Evolutionary conservation across 2,888 invertebrate species (phyloP), one percentile per base, ranked within the genome.

Genomic region (Lottia scabra): DNA sequence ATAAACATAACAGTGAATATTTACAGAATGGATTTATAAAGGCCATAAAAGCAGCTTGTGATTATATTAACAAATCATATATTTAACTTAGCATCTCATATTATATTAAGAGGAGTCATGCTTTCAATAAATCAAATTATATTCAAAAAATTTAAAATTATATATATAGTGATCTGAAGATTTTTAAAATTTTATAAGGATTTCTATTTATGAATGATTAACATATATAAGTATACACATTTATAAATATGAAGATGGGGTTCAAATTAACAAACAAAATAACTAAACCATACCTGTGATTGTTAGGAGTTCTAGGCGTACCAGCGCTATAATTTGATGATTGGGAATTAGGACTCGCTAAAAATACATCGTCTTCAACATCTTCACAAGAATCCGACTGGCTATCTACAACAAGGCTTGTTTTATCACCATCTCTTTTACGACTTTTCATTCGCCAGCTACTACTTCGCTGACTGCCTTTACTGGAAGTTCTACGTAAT

Each of bases 361-460:
- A 71, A 63, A 85, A 83, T 8, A 85, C 85, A 64, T 87, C 87
- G 46, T 89, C 88, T 72, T 90, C 89, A 4, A 90, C 90, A 67
- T 91, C 91, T 38, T 91, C 92, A 38, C 91, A 91, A 94, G 85
- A 85, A 76, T 89, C 88, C 19, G 86, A 85, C 65, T 83, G 80
- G 70, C 84, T 85, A 68, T 87, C 87, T 4, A 86, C 84, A 46
- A 89, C 86, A 26, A 89, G 78, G 72, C 82, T 85, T 19, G 82
- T 87, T 73, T 87, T 87, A 71, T 88, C 87, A 15, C 88, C 89
- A 5, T 86, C 85, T 13, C 74, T 74, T 2, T 73, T 68, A 44
- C 84, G 72, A 64, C 83, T 77, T 65, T 84, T 80, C 19, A 84
- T 74, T 66, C 84, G 81, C 89, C 90, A 89, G 70, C 87, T 88